These are phyloP conservation scores for Podarcis raffonei DNA, from an alignment of 2,113 vertebrate species.

Conservation along the genomic window DNA sequence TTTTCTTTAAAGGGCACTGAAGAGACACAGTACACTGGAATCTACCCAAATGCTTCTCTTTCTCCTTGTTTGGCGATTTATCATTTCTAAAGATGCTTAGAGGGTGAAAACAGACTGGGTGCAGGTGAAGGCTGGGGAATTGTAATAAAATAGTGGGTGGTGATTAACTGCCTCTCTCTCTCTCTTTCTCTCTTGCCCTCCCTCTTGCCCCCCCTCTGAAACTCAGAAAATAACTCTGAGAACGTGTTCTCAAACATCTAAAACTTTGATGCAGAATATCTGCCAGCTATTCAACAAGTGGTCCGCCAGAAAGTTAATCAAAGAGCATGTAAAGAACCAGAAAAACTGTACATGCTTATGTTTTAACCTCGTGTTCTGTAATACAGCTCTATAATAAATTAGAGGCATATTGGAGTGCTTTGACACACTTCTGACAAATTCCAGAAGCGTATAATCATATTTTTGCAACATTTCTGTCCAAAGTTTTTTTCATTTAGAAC, in stretches of 20 bases:
- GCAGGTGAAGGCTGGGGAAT: constrained; percentile 21
- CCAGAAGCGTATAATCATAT: background rate
- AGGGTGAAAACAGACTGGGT: background rate
- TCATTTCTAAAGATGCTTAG: background rate
- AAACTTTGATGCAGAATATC: background rate
- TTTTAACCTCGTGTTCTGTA: background rate
- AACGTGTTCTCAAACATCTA: background rate
- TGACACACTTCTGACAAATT: background rate
- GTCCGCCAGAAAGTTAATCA: background rate
- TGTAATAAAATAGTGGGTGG: constrained; percentile 47
- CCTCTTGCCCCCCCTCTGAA: background rate
- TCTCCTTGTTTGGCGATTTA: constrained; percentile 5
- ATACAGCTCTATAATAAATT: background rate
- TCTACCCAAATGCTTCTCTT: background rate
- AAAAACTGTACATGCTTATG: rapidly evolving
- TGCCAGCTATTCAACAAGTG: background rate
- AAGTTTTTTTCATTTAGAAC: background rate
- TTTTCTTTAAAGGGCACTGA: constrained; percentile 14
- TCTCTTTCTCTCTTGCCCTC: background rate
- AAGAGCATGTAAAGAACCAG: background rate
- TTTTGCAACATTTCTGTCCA: background rate
- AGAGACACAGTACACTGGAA: background rate
- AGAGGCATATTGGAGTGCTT: background rate
- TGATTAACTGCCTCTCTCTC: constrained; percentile 31
- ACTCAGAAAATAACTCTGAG: background rate